Percentiles rank a stretch among this genome's conserved stretches.
These are phyloP conservation scores for Cloeon dipterum DNA, from an alignment of 2,888 invertebrate genomes.

Conservation along the genomic window DNA sequence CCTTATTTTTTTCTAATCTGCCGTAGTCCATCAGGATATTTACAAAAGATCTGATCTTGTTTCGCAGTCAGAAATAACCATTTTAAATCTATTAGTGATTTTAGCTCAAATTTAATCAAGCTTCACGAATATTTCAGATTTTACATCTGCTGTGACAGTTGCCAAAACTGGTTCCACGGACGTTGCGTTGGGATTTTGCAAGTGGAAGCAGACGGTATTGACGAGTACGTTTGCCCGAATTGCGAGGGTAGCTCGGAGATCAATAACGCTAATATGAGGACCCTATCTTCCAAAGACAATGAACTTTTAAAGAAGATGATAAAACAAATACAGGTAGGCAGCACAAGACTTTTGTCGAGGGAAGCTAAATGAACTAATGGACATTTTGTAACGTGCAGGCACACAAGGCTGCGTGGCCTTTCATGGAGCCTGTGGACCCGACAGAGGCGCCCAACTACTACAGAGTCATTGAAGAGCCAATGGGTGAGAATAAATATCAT, in stretches of 20 bases:
- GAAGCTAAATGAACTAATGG: too few relatives aligned
- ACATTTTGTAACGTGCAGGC: constrained; percentile 27
- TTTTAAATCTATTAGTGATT: too few relatives aligned
- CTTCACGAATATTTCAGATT: too few relatives aligned
- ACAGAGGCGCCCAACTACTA: constrained; percentile 94
- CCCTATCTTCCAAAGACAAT: constrained; percentile 53
- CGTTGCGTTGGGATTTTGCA: constrained; percentile 87
- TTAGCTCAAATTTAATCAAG: too few relatives aligned
- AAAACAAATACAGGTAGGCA: constrained; percentile 59
- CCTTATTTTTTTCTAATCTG: too few relatives aligned
- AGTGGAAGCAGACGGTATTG: constrained; percentile 83
- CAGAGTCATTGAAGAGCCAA: constrained; percentile 83
- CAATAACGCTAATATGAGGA: constrained; percentile 77
- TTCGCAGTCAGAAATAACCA: too few relatives aligned
- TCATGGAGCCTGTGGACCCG: constrained; percentile 91
- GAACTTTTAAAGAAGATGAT: constrained; percentile 64
- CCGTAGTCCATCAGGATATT: too few relatives aligned
- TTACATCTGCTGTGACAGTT: constrained; percentile 96
- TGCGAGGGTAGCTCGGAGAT: constrained; percentile 78
- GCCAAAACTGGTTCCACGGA: constrained; percentile 99
- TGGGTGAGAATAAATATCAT: constrained; percentile 66
- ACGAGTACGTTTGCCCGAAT: constrained; percentile 89
- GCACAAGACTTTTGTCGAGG: background rate
- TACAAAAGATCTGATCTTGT: too few relatives aligned
- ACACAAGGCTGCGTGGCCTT: constrained; percentile 95